Evolutionary conservation across 2,888 invertebrate species (phyloP), one percentile per base, ranked within the genome.

Genomic region (Empis stercorea): DNA sequence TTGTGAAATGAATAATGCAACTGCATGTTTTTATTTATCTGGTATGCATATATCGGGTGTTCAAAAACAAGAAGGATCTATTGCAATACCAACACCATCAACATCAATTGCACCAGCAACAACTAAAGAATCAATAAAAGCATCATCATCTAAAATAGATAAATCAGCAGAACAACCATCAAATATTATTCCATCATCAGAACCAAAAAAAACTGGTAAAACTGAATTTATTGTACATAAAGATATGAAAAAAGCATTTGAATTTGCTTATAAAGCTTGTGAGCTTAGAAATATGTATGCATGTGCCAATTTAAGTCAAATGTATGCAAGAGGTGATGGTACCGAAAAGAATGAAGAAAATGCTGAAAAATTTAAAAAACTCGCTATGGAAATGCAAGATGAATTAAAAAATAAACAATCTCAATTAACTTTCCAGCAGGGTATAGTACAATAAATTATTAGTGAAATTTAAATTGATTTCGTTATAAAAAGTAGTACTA

Each of bases 251-350:
- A 82, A 86, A 66, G 92, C 93, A 0, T 87, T 88, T 63, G 71
- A 79, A 34, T 84, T 78, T 59, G 83, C 88, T 0, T 68, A 76
- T 48, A 83, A 80, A 64, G 87, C 84, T 0, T 97, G 96, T 64
- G 84, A 91, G 51, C 68, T 82, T 1, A 86, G 84, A 1, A 85
- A 92, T 61, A 79, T 89, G 63, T 85, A 83, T 61, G 87, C 88
- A 0, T 97, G 97, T 71, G 84, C 84, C 0, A 95, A 95, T 71
- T 72, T 94, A 1, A 84, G 91, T 60, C 79, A 85, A 65, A 91
- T 92, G 86, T 87, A 87, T 63, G 75, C 75, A 30, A 79, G 78
- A 61, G 92, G 92, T 13, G 87, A 93, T 52, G 93, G 93, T 2
- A 83, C 81, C 0, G 79, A 79, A 45, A 80, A 85, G 61, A 80